phyloP scores from a whole-genome alignment of 64 coral and sea anemone genomes.

The Porites lutea region DNA sequence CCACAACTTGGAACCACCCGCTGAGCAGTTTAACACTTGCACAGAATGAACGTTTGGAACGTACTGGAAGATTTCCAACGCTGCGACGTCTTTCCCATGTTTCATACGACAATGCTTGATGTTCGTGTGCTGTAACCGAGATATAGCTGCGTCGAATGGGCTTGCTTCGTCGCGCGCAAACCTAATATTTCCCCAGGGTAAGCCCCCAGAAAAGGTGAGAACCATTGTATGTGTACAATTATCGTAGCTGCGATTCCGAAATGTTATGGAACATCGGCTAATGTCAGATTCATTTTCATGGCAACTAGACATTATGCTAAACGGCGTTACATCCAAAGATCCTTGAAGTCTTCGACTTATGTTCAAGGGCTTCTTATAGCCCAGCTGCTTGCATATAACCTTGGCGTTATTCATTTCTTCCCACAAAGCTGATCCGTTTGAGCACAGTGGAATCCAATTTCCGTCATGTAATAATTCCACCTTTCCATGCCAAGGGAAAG shows the following conservation, averaged over 20 bases:
- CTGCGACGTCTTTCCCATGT: not conserved
- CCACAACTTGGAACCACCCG: not conserved
- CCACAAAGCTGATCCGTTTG: not conserved
- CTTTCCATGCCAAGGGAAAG: constrained; percentile 16
- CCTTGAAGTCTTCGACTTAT: not conserved
- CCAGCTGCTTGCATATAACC: constrained; percentile 21
- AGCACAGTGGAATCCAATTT: constrained; percentile 20
- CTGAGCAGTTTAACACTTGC: not conserved
- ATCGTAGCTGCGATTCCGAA: not conserved
- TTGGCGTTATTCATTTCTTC: not conserved
- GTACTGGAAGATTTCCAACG: not conserved
- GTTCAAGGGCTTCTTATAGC: not conserved
- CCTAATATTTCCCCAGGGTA: constrained; percentile 77
- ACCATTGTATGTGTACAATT: not conserved
- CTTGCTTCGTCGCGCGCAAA: constrained; percentile 24
- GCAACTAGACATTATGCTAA: not conserved
- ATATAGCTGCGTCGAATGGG: not conserved
- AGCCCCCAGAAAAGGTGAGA: constrained; percentile 9
- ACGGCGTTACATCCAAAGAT: not conserved
- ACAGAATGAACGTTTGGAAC: not conserved
- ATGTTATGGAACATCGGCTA: constrained; percentile 29
- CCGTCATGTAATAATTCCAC: not conserved
- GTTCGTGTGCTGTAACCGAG: not conserved
- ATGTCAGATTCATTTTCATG: constrained; percentile 63
- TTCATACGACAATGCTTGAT: constrained; percentile 24